Base-by-base conservation (phyloP, 2,797 vertebrate genomes). In the Pelobates cultripes region DNA sequence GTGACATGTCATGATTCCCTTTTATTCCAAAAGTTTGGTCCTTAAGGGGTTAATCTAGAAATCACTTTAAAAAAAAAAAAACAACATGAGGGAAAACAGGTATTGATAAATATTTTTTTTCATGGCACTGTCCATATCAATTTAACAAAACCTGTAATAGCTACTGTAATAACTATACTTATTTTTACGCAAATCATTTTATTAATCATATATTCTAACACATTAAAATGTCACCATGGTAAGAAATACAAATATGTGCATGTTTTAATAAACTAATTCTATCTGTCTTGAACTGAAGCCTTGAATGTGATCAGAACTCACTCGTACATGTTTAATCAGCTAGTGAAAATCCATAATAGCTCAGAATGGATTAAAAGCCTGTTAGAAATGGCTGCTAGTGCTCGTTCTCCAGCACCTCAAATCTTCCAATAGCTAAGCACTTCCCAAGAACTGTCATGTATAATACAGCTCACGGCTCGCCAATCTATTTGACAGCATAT, bases 311-410 rank as follows among this genome's bases (percentile, higher is more conserved):
- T 78, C 75, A 47, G 0, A 51, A 28, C 45, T 40, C 64, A 53
- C 68, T 53, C 42, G 17, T 57, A 43, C 64, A 47, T 44, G 68
- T 71, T 69, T 78, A 60, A 78, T 78, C 70, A 74, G 70, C 43
- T 43, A 66, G 81, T 44, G 28, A 70, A 78, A 78, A 78, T 83
- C 75, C 60, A 28, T 73, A 78, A 83, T 51, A 60, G 63, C 70
- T 73, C 70, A 73, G 73, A 81, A 78, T 60, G 47, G 81, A 78
- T 83, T 83, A 78, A 47, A 68, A 61, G 13, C 43, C 68, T 57
- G 68, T 51, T 66, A 43, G 70, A 81, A 81, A 71, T 81, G 75
- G 68, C 80, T 76, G 55, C 12, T n/a, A 17, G 28, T 73, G 28
- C 51, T 63, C 44, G 41, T 53, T 28, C 13, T 9, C 9, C 17